Percentiles rank a stretch among this genome's conserved stretches.
phyloP scores from a whole-genome alignment of 1,140 invertebrate genomes.

The Dolichoris vasculosae region DNA sequence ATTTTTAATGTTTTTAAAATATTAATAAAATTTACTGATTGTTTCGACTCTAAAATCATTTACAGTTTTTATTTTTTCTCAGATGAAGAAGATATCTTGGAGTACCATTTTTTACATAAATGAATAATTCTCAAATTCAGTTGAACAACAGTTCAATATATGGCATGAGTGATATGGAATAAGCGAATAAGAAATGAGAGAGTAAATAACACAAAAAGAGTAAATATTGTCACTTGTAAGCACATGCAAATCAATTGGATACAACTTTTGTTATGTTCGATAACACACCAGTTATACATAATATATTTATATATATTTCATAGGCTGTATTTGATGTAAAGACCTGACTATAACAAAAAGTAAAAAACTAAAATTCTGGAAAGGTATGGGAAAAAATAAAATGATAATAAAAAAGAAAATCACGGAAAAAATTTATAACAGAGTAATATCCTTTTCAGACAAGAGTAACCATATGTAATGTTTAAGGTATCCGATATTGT shows the following conservation, averaged over 20 bases:
- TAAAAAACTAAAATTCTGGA: neutral
- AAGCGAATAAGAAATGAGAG: conserved; percentile 49
- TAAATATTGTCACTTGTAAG: neutral
- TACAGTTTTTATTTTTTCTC: conserved; percentile 49
- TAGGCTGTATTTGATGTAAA: conserved; percentile 56
- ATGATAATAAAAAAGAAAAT: neutral
- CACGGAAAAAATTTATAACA: conserved; percentile 21
- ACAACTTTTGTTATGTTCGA: neutral
- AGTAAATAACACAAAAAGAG: conserved; percentile 30
- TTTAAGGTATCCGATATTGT: conserved; percentile 62
- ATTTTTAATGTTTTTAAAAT: neutral
- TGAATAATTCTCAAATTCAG: conserved; percentile 57
- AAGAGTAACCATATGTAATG: conserved; percentile 56
- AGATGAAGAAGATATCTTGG: conserved; percentile 71
- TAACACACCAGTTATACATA: conserved; percentile 27
- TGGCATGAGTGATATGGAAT: conserved; percentile 34
- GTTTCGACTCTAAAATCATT: neutral
- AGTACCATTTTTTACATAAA: conserved; percentile 70
- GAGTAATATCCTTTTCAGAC: conserved; percentile 57
- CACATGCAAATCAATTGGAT: conserved; percentile 37
- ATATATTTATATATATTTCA: conserved; percentile 50
- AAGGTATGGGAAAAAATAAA: neutral
- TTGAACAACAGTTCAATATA: neutral
- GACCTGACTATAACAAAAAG: conserved; percentile 39
- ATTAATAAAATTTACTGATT: neutral